A percentile compares a stretch with the other conserved stretches of the same genome.
Conservation (phyloP, 2,888 invertebrate genomes). For the Eumacrocentrus americanus region DNA sequence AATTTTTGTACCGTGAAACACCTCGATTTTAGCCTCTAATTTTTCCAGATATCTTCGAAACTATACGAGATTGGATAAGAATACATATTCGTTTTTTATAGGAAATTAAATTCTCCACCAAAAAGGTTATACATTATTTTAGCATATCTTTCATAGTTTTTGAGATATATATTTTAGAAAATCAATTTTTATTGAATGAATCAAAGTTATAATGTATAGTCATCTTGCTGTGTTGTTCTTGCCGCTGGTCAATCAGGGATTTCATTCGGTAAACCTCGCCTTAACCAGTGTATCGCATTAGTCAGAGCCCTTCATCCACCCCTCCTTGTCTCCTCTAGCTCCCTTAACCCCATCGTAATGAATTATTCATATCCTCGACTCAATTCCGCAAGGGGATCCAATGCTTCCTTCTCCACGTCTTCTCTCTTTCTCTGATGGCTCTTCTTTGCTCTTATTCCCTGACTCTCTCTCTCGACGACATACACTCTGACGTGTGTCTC, state of each 20-base stretch:
- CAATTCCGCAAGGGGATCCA: conserved; percentile 54
- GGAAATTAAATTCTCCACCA: too few species aligned
- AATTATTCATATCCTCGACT: conserved; percentile 58
- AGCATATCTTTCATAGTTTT: too few species aligned
- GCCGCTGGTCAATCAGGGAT: conserved; percentile 57
- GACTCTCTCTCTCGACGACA: conserved; percentile 15
- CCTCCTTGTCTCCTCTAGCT: conserved; percentile 34
- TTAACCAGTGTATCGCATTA: conserved; percentile 58
- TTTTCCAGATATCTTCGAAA: too few species aligned
- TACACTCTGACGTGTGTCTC: conserved; percentile 18
- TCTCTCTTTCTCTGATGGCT: conserved; percentile 20
- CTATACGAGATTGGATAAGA: too few species aligned
- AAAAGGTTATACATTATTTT: too few species aligned
- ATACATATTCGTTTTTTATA: too few species aligned
- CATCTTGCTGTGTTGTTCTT: conserved; percentile 47
- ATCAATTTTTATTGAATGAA: conserved; percentile 16
- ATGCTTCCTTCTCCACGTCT: conserved; percentile 37
- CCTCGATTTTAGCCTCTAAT: too few species aligned
- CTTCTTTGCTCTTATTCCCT: conserved; percentile 16
- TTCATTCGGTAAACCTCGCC: conserved; percentile 56
- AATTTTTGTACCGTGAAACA: too few species aligned
- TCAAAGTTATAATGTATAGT: too few species aligned
- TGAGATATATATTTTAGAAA: not conserved
- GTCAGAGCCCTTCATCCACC: conserved; percentile 48
- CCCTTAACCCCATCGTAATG: conserved; percentile 44